Evolutionary conservation across 2,113 vertebrate genomes (phyloP).

Genomic region (Rhea americana): DNA sequence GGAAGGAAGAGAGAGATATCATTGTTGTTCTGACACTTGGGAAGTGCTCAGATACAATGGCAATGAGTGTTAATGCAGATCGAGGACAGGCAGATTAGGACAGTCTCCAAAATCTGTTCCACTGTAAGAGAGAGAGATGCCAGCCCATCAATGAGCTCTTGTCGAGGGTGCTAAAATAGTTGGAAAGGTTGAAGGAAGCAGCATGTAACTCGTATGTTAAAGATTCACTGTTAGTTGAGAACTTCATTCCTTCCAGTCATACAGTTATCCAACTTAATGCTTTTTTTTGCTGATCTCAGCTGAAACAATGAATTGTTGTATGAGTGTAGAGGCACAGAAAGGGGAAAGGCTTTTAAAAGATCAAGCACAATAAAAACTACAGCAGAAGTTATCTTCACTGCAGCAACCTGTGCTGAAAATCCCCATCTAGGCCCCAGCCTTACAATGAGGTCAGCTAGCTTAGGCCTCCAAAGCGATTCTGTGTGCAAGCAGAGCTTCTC

Average conservation of each 20-base stretch:
- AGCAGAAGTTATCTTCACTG: background rate
- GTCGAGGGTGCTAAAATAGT: background rate
- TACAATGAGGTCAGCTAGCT: background rate
- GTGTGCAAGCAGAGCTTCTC: background rate
- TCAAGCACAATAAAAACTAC: background rate
- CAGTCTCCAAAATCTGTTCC: background rate
- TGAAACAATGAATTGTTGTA: background rate
- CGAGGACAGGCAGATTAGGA: background rate
- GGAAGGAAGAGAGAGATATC: constrained; percentile 51
- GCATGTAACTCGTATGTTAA: background rate
- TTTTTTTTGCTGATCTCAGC: background rate
- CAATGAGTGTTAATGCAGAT: background rate
- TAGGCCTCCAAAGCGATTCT: background rate
- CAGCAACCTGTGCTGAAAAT: background rate
- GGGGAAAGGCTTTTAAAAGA: background rate
- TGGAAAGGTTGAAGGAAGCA: background rate
- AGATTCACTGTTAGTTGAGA: background rate
- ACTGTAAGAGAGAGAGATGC: background rate
- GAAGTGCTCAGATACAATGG: constrained; percentile 36
- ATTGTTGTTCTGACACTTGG: constrained; percentile 53
- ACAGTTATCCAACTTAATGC: background rate
- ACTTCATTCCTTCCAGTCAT: background rate
- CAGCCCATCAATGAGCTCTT: background rate
- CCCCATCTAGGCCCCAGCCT: background rate
- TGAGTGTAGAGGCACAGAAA: background rate